These are phyloP conservation scores for Odontophorus gujanensis DNA, from an alignment of 2,113 vertebrate species.

Conservation along the genomic window DNA sequence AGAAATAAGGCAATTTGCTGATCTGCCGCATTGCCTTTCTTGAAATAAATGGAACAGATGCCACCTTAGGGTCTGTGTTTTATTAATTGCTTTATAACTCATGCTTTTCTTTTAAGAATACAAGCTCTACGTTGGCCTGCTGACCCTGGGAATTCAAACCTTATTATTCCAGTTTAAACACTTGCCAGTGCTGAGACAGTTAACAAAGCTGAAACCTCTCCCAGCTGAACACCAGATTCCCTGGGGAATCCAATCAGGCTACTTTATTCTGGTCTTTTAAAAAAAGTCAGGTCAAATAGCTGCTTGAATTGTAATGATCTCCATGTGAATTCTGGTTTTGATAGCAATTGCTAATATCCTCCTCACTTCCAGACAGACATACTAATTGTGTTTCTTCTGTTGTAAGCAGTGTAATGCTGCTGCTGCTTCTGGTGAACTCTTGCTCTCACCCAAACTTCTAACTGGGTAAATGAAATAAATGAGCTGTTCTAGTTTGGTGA, in stretches of 20 bases:
- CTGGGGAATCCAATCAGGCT: constrained; percentile 13
- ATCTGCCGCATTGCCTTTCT: neutral
- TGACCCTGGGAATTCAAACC: constrained; percentile 53
- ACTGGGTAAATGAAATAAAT: neutral
- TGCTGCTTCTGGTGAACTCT: neutral
- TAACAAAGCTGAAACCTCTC: constrained; percentile 40
- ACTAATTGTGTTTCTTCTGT: neutral
- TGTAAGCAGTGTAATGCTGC: neutral
- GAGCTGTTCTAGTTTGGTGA: neutral
- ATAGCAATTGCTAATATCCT: neutral
- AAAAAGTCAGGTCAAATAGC: constrained; percentile 40
- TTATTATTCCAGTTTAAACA: constrained; percentile 57
- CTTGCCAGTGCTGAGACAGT: constrained; percentile 15
- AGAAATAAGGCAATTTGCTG: constrained; percentile 29
- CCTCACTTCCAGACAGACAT: neutral
- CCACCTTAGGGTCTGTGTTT: constrained; percentile 5
- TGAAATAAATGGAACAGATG: constrained; percentile 45
- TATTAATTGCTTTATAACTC: constrained; percentile 42
- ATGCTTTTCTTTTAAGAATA: constrained; percentile 28
- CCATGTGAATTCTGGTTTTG: constrained; percentile 44
- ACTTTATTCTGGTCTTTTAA: constrained; percentile 25
- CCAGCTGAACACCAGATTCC: constrained; percentile 36
- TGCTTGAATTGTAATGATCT: constrained; percentile 48
- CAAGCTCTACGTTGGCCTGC: neutral
- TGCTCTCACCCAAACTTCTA: neutral